Evolutionary conservation across 2,888 invertebrate species (phyloP).

Genomic region (Drosophila recens): DNA sequence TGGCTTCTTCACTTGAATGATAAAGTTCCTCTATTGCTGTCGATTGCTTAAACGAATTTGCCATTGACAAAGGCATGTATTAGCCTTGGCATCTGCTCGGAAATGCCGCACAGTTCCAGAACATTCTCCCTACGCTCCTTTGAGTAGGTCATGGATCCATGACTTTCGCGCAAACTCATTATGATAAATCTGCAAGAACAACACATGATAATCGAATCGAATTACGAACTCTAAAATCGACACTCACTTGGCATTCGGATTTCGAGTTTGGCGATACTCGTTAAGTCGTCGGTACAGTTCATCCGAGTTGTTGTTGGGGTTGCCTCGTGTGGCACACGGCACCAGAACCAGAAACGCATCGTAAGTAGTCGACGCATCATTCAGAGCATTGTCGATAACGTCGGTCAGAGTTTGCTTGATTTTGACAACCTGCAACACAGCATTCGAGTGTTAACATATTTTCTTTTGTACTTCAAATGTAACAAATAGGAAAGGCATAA

Average conservation of each 20-base stretch:
- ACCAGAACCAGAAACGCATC: constrained; percentile 83
- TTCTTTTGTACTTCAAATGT: not conserved
- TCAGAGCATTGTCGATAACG: constrained; percentile 70
- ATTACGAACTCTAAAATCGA: not conserved
- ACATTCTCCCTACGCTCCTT: constrained; percentile 78
- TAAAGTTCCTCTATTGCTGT: not conserved
- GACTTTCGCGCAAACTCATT: constrained; percentile 75
- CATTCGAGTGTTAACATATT: not conserved
- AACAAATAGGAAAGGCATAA: not conserved
- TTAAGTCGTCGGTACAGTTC: constrained; percentile 66
- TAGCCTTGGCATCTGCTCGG: constrained; percentile 85
- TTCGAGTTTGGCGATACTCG: constrained; percentile 76
- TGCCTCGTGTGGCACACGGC: constrained; percentile 81
- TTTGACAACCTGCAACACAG: constrained; percentile 57
- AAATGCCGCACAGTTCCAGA: constrained; percentile 86
- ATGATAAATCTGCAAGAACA: constrained; percentile 75
- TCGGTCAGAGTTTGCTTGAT: constrained; percentile 71
- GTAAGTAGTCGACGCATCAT: constrained; percentile 60
- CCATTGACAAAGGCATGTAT: constrained; percentile 86
- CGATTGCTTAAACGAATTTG: constrained; percentile 52
- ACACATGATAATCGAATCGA: not conserved
- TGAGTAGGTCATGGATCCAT: constrained; percentile 79
- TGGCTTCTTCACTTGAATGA: constrained; percentile 15
- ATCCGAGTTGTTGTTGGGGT: constrained; percentile 72
- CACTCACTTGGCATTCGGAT: constrained; percentile 81